Base-by-base conservation (phyloP, 2,888 invertebrate genomes). In the Ectemnius lituratus region DNA sequence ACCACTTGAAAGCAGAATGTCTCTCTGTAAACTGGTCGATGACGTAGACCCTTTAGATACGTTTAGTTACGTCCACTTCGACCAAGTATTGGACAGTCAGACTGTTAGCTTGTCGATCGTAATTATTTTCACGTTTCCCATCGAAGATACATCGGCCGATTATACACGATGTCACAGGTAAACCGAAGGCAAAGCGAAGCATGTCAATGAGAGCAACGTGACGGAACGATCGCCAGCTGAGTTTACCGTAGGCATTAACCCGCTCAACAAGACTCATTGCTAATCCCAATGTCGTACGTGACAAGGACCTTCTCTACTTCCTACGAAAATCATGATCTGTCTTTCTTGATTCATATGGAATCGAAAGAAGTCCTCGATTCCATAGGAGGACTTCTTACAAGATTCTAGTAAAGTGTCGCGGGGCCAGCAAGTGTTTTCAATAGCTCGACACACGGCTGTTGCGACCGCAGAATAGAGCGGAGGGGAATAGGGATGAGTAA, bases 21-120 rank as follows among this genome's bases (percentile, higher is more conserved):
- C 75, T 67, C 75, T 78, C 73, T 79, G 81, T 83, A 87, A 86
- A 87, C 83, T 80, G 76, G 80, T 86, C 85, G 88, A 86, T 88
- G 88, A 88, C 88, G 88, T 84, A 81, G 81, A 37, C 79, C 73
- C 49, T 67, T 64, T 68, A 76, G 62, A 60, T 70, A 76, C 75
- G 64, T 37, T 37, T 6, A 37, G 37, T 37, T 37, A 37, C 37
- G 37, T 37, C 37, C 37, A 8, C 37, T 37, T 6, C 1, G 37
- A 11, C 6, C 37, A 37, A 37, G 8, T 6, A 37, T 37, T 8
- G 8, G 5, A 37, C 8, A 74, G 73, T 64, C 56, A 68, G 63
- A 20, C 62, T 57, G 59, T 20, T 57, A 66, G 67, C 57, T 52
- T 67, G 56, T 64, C 62, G 47, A 63, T 61, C 56, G 52, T 23